Evolutionary conservation across 2,888 invertebrate genomes (phyloP).

Genomic region (Spialia ferax): DNA sequence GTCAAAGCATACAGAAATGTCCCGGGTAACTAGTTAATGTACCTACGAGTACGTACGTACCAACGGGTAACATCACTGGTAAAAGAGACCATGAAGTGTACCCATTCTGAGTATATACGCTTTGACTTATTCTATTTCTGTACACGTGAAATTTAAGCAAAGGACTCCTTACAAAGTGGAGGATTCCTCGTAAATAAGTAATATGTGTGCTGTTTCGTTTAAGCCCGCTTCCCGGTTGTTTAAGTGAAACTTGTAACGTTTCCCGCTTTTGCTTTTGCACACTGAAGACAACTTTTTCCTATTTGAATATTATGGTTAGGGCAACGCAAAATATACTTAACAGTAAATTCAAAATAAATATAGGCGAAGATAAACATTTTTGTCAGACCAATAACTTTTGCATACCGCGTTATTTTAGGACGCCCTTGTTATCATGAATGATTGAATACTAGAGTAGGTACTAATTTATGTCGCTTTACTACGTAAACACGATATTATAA

Average conservation of each 20-base stretch:
- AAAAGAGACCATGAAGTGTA: conserved; percentile 53
- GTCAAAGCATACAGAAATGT: conserved; percentile 56
- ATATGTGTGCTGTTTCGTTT: conserved; percentile 27
- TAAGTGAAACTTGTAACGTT: neutral
- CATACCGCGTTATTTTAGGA: too few species aligned
- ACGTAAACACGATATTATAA: too few species aligned
- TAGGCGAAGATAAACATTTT: too few species aligned
- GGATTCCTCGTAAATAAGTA: conserved; percentile 21
- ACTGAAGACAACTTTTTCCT: neutral
- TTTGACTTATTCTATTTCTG: conserved; percentile 55
- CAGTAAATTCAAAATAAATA: too few species aligned
- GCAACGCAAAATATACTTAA: too few species aligned
- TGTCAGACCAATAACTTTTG: too few species aligned
- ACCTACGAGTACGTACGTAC: conserved; percentile 39
- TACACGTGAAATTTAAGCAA: conserved; percentile 50
- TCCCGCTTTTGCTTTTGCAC: neutral
- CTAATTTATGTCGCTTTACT: too few species aligned
- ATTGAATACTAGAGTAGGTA: too few species aligned
- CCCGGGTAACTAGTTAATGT: conserved; percentile 54
- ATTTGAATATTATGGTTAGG: neutral
- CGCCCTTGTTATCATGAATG: too few species aligned
- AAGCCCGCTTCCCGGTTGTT: neutral
- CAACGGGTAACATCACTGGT: conserved; percentile 45
- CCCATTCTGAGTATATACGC: conserved; percentile 46
- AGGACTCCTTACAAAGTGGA: conserved; percentile 44